Percentiles rank a stretch among this genome's conserved stretches.
Evolutionary conservation across 2,888 invertebrate genomes (phyloP).

Genomic region (Tuta absoluta): DNA sequence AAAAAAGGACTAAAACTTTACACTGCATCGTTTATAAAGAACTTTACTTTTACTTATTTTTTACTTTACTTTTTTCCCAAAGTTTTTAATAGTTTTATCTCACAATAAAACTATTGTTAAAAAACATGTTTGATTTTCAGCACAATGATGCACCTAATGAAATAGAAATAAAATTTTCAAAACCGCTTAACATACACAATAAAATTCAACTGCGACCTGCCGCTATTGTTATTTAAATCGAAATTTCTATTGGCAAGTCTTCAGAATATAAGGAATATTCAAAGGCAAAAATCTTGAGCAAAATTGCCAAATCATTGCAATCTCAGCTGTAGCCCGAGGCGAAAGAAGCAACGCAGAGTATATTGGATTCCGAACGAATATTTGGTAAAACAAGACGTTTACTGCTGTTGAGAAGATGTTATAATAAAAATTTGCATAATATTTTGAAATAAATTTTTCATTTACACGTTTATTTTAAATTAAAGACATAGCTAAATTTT

Average conservation of each 20-base stretch:
- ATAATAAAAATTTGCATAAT: not conserved
- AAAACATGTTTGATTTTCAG: not conserved
- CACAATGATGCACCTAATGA: not conserved
- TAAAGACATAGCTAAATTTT: no score
- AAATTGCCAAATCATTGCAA: slow-evolving; percentile 64
- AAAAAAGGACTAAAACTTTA: no score
- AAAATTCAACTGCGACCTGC: not conserved
- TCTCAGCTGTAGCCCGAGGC: slow-evolving; percentile 40
- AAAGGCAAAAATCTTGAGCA: slow-evolving; percentile 48
- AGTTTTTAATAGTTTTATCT: no score
- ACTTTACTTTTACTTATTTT: no score
- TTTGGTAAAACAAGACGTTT: slow-evolving; percentile 33
- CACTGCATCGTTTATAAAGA: no score
- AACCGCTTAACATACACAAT: not conserved
- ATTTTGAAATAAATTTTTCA: no score
- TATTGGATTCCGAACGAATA: slow-evolving; percentile 40
- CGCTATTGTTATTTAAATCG: slow-evolving; percentile 28
- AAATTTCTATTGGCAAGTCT: slow-evolving; percentile 43
- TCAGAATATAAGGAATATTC: slow-evolving; percentile 54
- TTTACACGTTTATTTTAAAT: no score
- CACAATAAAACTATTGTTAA: not conserved
- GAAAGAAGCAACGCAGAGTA: slow-evolving; percentile 40
- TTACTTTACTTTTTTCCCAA: no score
- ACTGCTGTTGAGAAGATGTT: not conserved
- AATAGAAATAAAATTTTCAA: slow-evolving; percentile 4